Evolutionary conservation across 2,113 vertebrate genomes (phyloP).

Genomic region (Etheostoma spectabile): DNA sequence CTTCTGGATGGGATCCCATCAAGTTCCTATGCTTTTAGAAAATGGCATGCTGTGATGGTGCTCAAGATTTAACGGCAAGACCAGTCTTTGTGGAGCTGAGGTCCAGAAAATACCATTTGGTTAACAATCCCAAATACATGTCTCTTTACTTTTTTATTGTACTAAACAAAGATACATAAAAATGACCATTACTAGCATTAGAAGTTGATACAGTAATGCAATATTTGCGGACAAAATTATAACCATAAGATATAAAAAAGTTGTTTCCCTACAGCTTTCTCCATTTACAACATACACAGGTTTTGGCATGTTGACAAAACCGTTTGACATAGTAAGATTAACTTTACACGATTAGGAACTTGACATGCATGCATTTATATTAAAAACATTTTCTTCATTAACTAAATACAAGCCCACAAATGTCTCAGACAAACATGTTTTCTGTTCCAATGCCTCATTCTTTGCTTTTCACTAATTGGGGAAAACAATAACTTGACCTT

Average conservation of each 20-base stretch:
- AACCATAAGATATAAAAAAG: background rate
- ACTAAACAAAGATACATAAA: background rate
- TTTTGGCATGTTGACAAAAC: background rate
- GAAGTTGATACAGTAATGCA: background rate
- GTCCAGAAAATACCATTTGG: background rate
- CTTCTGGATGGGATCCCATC: background rate
- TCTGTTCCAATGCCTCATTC: no score
- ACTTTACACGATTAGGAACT: background rate
- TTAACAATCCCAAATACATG: background rate
- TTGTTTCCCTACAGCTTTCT: background rate
- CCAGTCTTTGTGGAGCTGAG: background rate
- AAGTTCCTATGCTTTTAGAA: background rate
- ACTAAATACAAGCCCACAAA: background rate
- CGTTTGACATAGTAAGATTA: background rate
- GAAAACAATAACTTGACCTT: slow-evolving; percentile 22
- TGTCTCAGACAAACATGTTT: background rate
- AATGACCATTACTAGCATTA: background rate
- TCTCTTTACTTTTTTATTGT: background rate
- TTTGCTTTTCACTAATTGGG: background rate
- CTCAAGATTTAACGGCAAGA: background rate
- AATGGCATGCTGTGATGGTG: background rate
- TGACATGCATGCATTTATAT: slow-evolving; percentile 1
- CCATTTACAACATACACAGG: background rate
- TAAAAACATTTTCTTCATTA: background rate
- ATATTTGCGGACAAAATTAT: background rate